Conservation (phyloP, 2,797 vertebrate genomes). For the Ctenosaura bakeri region DNA sequence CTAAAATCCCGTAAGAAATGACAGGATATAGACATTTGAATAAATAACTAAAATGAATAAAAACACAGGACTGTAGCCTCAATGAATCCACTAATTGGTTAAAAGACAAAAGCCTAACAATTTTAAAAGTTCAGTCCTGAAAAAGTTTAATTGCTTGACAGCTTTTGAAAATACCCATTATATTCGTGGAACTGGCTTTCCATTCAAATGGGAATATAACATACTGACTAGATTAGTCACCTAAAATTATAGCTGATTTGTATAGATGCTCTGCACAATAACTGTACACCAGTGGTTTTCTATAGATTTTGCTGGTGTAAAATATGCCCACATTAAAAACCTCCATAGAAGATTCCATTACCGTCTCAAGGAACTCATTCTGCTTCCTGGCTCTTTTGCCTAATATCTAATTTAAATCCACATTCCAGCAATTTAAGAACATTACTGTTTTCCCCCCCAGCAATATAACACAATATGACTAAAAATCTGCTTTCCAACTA, state of each 20-base stretch:
- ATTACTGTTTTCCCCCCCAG: background rate
- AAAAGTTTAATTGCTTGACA: background rate
- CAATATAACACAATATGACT: background rate
- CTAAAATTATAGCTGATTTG: constrained; percentile 10
- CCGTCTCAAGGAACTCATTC: background rate
- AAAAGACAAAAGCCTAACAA: background rate
- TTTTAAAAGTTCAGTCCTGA: background rate
- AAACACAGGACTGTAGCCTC: background rate
- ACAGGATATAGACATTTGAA: too few relatives aligned
- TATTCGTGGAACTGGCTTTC: background rate
- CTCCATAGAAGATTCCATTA: constrained; percentile 13
- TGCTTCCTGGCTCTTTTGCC: background rate
- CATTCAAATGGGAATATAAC: constrained; percentile 23
- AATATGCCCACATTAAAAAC: constrained; percentile 17
- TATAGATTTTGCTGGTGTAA: background rate
- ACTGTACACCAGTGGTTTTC: background rate
- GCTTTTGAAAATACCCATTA: background rate
- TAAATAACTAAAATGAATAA: too few relatives aligned
- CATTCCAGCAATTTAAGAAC: background rate
- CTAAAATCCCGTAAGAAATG: too few relatives aligned
- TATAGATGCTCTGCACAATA: background rate
- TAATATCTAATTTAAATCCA: background rate
- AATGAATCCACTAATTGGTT: background rate
- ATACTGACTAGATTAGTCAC: constrained; percentile 12
- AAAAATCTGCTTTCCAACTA: background rate